phyloP scores from a whole-genome alignment of 2,797 vertebrate genomes.

The Schizothorax lantsangensis region DNA sequence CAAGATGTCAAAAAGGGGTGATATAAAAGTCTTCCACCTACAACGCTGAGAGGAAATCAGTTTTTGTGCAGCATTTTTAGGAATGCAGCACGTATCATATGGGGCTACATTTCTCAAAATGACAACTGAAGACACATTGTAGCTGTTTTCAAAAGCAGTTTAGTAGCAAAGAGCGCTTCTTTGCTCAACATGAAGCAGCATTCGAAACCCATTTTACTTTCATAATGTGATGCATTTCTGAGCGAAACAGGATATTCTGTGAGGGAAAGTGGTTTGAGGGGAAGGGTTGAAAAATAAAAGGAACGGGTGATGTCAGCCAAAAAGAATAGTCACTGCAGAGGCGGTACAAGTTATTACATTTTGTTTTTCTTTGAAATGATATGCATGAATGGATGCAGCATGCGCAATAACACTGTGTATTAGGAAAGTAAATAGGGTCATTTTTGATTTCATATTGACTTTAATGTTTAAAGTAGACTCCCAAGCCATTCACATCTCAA shows the following conservation, averaged over 20 bases:
- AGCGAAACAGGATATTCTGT: slow-evolving; percentile 12
- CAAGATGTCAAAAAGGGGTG: neutral
- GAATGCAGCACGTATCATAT: slow-evolving; percentile 11
- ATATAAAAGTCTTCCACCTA: neutral
- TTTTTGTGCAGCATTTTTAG: neutral
- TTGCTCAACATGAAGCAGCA: slow-evolving; percentile 32
- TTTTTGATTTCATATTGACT: slow-evolving; percentile 8
- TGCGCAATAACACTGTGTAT: slow-evolving; percentile 9
- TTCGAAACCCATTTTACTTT: slow-evolving; percentile 19
- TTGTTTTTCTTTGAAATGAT: neutral
- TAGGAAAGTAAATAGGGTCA: slow-evolving; percentile 17
- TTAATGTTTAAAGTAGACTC: slow-evolving; percentile 24
- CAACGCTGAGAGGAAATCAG: neutral
- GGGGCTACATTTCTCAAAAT: slow-evolving; percentile 15
- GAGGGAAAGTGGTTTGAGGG: neutral
- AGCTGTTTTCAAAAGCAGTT: slow-evolving; percentile 24
- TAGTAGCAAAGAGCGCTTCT: slow-evolving; percentile 14
- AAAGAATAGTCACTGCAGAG: slow-evolving; percentile 4
- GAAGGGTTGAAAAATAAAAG: neutral
- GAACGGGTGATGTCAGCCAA: neutral
- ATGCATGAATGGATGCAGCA: neutral
- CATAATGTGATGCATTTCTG: slow-evolving; percentile 5
- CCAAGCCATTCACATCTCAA: neutral
- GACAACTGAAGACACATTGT: slow-evolving; percentile 25
- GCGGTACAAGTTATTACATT: neutral